Evolutionary conservation across 2,888 invertebrate genomes (phyloP), one percentile per base, ranked within the genome.

Genomic region (Spisula subtruncata): DNA sequence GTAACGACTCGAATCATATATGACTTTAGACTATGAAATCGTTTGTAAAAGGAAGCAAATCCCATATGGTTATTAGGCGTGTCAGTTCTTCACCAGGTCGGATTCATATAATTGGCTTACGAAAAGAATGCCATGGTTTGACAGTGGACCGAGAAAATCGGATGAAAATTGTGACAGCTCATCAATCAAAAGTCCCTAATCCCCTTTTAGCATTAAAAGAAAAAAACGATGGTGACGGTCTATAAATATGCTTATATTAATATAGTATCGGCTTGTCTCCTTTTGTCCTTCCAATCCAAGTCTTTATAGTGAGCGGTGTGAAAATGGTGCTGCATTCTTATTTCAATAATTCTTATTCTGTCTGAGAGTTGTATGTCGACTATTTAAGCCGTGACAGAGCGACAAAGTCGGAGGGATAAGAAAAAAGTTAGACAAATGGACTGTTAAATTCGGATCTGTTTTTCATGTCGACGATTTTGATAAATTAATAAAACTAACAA

Each of bases 31-130:
- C 25, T 5, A 75, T 75, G 75, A 75, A 75, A 18, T 32, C 75
- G 32, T 75, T 75, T 75, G 32, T 75, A 75, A 75, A 75, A 75
- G 32, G 35, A 35, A 75, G 16, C 32, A 32, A 75, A 75, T 75
- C 75, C 29, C 75, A 32, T 75, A 75, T 35, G 83, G 35, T 60
- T 83, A 83, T 60, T 25, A n/a, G 25, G 56, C 83, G 66, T 82
- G 56, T 83, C 83, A 46, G 25, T 83, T 83, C 66, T 83, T 83
- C 48, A 20, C 60, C 46, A 66, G 71, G 66, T 46, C 60, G 66
- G 66, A 71, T 71, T 71, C 66, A n/a, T 10, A 71, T 66, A 83
- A 83, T 83, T 83, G 83, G 71, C 83, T 83, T 83, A 71, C 46
- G 66, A 83, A 16, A 46, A 66, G 60, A 71, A 83, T 41, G 46